Percentiles rank a stretch among this genome's conserved stretches.
phyloP scores from a whole-genome alignment of 2,113 vertebrate species.

The Antechinus stuartii region DNA sequence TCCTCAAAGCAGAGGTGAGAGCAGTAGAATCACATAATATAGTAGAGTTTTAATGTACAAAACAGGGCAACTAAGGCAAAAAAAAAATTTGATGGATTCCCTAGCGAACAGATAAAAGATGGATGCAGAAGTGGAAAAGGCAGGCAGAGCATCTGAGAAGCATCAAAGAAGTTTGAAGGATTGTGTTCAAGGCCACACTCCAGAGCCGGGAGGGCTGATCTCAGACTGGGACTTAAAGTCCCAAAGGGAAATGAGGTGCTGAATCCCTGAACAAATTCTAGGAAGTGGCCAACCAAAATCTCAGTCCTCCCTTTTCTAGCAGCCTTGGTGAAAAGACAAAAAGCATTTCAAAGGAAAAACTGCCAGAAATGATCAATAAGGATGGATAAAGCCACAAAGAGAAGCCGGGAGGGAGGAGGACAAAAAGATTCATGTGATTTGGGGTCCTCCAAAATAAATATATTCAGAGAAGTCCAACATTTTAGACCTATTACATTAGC shows the following conservation, averaged over 20 bases:
- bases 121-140: background rate
- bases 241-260: background rate
- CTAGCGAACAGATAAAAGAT: background rate
- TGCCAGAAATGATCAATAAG: background rate
- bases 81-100: background rate
- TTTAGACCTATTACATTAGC: background rate
- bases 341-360: background rate
- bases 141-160: background rate
- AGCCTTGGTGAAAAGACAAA: background rate
- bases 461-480: background rate
- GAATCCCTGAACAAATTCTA: background rate
- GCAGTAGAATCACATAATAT: background rate
- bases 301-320: background rate
- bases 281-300: background rate
- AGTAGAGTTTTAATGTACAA: background rate
- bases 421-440: background rate
- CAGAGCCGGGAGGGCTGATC: background rate
- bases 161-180: background rate
- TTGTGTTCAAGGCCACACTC: background rate
- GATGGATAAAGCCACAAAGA: background rate
- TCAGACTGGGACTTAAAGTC: background rate
- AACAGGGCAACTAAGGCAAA: background rate
- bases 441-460: slow-evolving; percentile 66
- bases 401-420: rapidly evolving
- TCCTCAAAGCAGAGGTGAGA: background rate